Evolutionary conservation across 92 coral and sea anemone species (phyloP).

Genomic region (Blastomussa wellsi): DNA sequence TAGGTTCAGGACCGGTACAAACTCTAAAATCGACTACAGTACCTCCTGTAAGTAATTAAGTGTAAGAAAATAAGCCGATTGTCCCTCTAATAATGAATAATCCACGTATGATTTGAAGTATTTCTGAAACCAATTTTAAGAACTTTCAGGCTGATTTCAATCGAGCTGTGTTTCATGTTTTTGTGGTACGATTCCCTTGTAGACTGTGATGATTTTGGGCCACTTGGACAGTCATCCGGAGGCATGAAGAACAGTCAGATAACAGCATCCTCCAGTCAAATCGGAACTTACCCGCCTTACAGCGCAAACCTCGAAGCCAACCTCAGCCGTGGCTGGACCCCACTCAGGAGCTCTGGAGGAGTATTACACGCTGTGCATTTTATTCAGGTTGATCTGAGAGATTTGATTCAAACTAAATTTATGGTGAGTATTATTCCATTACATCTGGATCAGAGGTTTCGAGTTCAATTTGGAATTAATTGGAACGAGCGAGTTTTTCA

Average conservation of each 20-base stretch:
- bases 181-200: neutral
- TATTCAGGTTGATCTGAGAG: slow-evolving; percentile 17
- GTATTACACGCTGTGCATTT: neutral
- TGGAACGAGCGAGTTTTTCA: too few relatives aligned
- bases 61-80: too few relatives aligned
- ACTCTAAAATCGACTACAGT: too few relatives aligned
- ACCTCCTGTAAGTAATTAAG: too few relatives aligned
- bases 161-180: neutral
- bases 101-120: too few relatives aligned
- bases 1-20: too few relatives aligned
- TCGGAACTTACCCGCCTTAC: neutral
- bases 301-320: neutral
- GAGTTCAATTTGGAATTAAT: too few relatives aligned
- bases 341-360: neutral
- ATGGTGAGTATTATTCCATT: neutral
- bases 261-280: slow-evolving; percentile 15
- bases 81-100: too few relatives aligned
- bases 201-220: slow-evolving; percentile 3
- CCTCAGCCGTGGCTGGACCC: slow-evolving; percentile 3
- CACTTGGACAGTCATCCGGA: neutral
- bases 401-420: neutral
- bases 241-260: slow-evolving; percentile 6
- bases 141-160: too few relatives aligned
- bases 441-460: too few relatives aligned
- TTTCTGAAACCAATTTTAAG: too few relatives aligned